Conservation (phyloP, 2,888 invertebrate genomes). For the Eutolmus rufibarbis region DNA sequence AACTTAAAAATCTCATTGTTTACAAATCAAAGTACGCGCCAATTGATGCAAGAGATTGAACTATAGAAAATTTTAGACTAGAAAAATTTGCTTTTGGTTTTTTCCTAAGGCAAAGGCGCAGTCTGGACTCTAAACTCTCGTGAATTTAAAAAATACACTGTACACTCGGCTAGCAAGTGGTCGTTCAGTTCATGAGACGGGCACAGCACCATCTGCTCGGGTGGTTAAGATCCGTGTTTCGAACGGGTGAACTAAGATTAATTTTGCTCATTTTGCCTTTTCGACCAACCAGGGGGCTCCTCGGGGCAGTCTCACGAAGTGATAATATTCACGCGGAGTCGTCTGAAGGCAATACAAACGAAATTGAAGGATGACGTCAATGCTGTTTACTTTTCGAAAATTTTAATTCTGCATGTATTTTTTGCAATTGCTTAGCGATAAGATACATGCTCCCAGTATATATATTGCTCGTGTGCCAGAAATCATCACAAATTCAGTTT, state of each 20-base stretch:
- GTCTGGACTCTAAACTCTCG: background rate
- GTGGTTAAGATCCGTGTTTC: background rate
- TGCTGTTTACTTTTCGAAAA: constrained; percentile 12
- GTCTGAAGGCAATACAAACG: background rate
- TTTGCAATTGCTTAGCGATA: constrained; percentile 23
- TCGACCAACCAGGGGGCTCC: background rate
- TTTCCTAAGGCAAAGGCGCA: background rate
- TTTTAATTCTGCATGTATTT: background rate
- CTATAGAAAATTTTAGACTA: background rate
- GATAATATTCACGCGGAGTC: background rate
- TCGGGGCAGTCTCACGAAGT: background rate
- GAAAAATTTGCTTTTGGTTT: background rate
- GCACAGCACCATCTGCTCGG: background rate
- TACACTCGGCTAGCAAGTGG: background rate
- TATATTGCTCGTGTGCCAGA: background rate
- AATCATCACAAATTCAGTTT: constrained; percentile 3
- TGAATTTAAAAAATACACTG: background rate
- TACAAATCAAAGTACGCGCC: background rate
- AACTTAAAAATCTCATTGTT: background rate
- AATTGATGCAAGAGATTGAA: constrained; percentile 7
- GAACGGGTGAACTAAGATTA: background rate
- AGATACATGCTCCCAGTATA: background rate
- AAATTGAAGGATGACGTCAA: background rate
- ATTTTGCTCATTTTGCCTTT: background rate
- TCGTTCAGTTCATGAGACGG: background rate